Evolutionary conservation across 1,140 invertebrate species (phyloP).

Genomic region (Steinernema feltiae): DNA sequence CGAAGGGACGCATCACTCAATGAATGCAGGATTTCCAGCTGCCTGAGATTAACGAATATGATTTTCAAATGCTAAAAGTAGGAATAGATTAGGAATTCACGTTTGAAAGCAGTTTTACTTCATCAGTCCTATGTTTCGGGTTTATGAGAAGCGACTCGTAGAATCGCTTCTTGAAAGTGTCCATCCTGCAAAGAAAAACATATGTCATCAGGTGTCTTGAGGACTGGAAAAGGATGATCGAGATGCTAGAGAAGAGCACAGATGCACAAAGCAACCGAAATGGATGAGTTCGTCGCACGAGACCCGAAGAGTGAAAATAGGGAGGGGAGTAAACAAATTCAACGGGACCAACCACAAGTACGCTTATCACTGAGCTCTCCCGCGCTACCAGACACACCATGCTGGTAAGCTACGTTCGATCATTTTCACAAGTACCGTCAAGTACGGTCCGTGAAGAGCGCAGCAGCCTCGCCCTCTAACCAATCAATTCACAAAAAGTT

Average conservation of each 20-base stretch:
- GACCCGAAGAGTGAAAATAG: background rate
- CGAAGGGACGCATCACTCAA: background rate
- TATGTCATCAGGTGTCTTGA: background rate
- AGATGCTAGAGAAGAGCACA: background rate
- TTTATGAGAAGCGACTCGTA: constrained; percentile 36
- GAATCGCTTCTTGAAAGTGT: constrained; percentile 38
- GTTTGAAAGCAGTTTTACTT: constrained; percentile 23
- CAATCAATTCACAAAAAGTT: background rate
- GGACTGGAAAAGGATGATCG: background rate
- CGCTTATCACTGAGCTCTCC: background rate
- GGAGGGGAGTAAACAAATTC: constrained; percentile 1
- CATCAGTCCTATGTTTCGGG: constrained; percentile 26
- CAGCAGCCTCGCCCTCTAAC: background rate
- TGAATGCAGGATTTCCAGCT: constrained; percentile 33
- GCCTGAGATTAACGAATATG: constrained; percentile 22
- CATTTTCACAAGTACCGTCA: constrained; percentile 4
- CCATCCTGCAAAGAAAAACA: constrained; percentile 26
- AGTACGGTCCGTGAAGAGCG: constrained; percentile 9
- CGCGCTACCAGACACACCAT: background rate
- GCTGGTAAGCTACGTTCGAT: background rate
- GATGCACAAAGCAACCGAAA: background rate
- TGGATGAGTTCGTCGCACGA: background rate
- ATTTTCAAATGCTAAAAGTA: constrained; percentile 11
- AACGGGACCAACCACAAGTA: background rate
- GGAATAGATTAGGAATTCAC: background rate